Base-by-base conservation (phyloP, 2,888 invertebrate species). In the Drosophila falleni region DNA sequence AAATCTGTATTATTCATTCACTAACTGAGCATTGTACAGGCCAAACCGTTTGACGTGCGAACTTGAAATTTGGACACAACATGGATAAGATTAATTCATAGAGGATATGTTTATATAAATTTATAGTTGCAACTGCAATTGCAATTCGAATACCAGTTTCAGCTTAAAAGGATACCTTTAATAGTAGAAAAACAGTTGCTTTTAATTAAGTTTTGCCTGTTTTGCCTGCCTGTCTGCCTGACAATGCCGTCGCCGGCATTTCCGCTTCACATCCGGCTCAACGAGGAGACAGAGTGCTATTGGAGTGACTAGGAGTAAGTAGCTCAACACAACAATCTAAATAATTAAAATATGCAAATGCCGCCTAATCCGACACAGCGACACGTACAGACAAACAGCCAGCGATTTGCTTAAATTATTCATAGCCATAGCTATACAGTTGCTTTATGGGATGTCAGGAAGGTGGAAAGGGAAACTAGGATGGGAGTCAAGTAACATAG, bases 321-420 rank as follows among this genome's bases (percentile, higher is more conserved):
- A 82, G 89, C 87, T 81, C 80, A 69, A 81, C 72, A 71, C 63
- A 88, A 79, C 88, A 81, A 89, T 88, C 89, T 89, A 91, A 91
- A 91, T 91, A 91, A 91, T 91, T 91, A 91, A 91, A 91, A 91
- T 91, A 91, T 91, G 91, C 91, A 91, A 91, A 91, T 91, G 81
- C 85, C 58, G 79, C 79, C 90, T 91, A 91, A 91, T 91, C 87
- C 89, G 76, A 70, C 77, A 76, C 63, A 71, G 69, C 87, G 89
- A 85, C 89, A 89, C 89, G 89, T 75, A 80, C 86, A 85, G 71
- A 75, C 73, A 74, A 72, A 50, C 74, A 79, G 56, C 59, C 76
- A 79, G 76, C 89, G 91, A 91, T 91, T 91, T 91, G 71, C 76
- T 78, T 91, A 91, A 91, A 91, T 91, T 91, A 91, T 91, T 91